These are phyloP conservation scores for Didymodactylos carnosus DNA, from an alignment of 2,888 invertebrate species.

Conservation along the genomic window DNA sequence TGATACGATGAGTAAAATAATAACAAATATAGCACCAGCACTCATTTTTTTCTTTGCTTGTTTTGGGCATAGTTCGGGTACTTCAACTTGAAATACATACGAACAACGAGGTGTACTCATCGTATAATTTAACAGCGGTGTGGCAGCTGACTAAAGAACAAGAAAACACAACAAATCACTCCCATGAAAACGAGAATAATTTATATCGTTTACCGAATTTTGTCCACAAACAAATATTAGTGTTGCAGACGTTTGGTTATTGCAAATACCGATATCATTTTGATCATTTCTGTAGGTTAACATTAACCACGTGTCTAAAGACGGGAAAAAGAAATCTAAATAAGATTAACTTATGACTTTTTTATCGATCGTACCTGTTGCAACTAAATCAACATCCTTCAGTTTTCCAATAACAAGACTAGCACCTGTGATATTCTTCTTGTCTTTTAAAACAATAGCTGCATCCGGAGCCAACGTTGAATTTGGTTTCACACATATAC, in stretches of 20 bases:
- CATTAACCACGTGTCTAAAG: slow-evolving; percentile 24
- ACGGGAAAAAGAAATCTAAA: neutral
- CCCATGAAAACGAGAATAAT: neutral
- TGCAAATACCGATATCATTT: slow-evolving; percentile 18
- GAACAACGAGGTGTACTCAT: slow-evolving; percentile 22
- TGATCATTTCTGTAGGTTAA: slow-evolving; percentile 21
- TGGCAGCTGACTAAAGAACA: neutral
- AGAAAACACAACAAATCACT: no score
- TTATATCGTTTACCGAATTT: slow-evolving; percentile 13
- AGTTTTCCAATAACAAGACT: neutral
- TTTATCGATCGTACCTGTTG: no score
- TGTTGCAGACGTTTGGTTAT: slow-evolving; percentile 16
- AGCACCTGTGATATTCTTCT: neutral
- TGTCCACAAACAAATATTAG: slow-evolving; percentile 22
- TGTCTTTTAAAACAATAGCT: neutral
- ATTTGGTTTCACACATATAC: no score
- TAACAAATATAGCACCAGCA: slow-evolving; percentile 28
- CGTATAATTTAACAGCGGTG: slow-evolving; percentile 25
- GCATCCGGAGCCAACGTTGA: no score
- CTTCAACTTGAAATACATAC: slow-evolving; percentile 29
- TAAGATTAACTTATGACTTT: neutral
- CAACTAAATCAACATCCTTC: no score
- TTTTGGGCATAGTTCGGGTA: slow-evolving; percentile 13
- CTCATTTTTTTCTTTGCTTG: slow-evolving; percentile 21
- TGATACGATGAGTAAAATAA: slow-evolving; percentile 24